These are phyloP conservation scores for Prostheceraeus crozeri DNA, from an alignment of 2,888 invertebrate genomes.

Conservation along the genomic window DNA sequence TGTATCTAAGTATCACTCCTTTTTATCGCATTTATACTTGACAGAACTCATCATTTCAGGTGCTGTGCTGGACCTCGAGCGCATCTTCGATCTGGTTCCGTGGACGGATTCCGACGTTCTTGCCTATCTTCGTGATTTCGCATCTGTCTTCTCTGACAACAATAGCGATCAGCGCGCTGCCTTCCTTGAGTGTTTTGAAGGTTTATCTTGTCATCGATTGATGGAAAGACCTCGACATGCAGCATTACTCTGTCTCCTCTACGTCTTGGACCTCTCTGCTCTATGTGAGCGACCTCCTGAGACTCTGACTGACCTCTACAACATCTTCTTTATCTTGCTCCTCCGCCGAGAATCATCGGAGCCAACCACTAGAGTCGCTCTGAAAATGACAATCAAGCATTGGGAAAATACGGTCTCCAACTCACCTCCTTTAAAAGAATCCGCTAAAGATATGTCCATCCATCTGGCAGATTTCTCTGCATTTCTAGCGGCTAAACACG, in stretches of 20 bases:
- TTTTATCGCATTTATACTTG: too few species aligned
- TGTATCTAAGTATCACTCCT: too few species aligned
- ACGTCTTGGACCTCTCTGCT: background rate
- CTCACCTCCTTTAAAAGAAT: too few species aligned
- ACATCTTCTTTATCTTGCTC: background rate
- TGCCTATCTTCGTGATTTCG: background rate
- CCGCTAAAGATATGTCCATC: too few species aligned
- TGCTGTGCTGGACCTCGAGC: too few species aligned
- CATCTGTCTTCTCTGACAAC: background rate
- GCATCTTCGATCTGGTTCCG: slow-evolving; percentile 20
- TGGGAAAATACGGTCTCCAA: background rate
- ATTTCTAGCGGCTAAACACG: slow-evolving; percentile 18
- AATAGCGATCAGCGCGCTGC: background rate
- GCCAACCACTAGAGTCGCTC: background rate
- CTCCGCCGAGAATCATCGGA: background rate
- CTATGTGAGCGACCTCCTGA: background rate
- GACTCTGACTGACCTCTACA: background rate
- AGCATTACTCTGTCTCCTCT: background rate
- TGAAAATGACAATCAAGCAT: background rate
- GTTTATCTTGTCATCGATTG: background rate
- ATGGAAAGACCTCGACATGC: background rate
- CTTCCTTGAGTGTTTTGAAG: slow-evolving; percentile 16
- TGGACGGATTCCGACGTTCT: slow-evolving; percentile 18
- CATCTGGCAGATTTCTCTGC: slow-evolving; percentile 1
- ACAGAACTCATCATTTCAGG: too few species aligned